Evolutionary conservation across 2,113 vertebrate species (phyloP), one percentile per base, ranked within the genome.

Genomic region (Rhea pennata): DNA sequence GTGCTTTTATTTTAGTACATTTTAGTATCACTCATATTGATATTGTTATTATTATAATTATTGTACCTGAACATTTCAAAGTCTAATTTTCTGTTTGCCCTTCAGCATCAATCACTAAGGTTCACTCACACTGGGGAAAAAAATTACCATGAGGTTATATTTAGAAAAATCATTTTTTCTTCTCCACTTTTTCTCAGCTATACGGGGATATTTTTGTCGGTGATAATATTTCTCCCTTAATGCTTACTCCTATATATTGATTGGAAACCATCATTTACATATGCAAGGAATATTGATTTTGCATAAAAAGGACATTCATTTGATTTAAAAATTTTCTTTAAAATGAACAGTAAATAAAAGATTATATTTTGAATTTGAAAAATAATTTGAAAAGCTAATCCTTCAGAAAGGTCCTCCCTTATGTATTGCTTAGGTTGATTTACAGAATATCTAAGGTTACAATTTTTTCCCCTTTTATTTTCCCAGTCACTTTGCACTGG

Each of bases 191-290:
- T 93, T 95, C 19, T 72, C 72, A 84, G 74, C 29, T 73, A 31
- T 82, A 54, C 58, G 13, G 29, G 9, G 58, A 56, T 51, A 24
- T 19, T 87, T 96, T 90, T 88, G 76, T 61, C 65, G 87, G 77
- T 48, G 65, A 67, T 64, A 94, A 83, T 73, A 90, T 74, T 90
- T 95, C 73, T 84, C 46, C 15, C 44, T 56, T 84, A 75, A 29
- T 40, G n/a, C 62, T 84, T 92, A 64, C 70, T 85, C 22, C 83
- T 88, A 48, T 75, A 72, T 82, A 95, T 95, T 88, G 86, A 94
- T 88, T 84, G 61, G 61, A 84, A 84, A 50, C 24, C 6, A 48
- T 27, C 3, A 65, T 95, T 90, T 93, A 90, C 73, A 94, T 95
- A 95, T 88, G 69, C 44, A 75, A 70, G 58, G 48, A 86, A 70